Percentiles rank a stretch among this genome's conserved stretches.
These are phyloP conservation scores for Helogale parvula DNA, from an alignment of 2,113 vertebrate species.

Conservation along the genomic window DNA sequence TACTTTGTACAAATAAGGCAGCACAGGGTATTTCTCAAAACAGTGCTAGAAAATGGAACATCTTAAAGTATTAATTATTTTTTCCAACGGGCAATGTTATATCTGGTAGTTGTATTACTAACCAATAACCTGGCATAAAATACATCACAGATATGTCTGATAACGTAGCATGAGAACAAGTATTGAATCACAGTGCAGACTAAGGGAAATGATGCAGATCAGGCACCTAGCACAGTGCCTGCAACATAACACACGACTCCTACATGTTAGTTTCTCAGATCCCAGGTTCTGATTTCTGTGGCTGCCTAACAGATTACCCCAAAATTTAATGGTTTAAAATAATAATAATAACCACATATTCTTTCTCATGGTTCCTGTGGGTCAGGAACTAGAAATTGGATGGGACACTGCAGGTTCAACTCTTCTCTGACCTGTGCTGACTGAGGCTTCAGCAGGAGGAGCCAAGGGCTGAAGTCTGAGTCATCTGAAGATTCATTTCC, in stretches of 20 bases:
- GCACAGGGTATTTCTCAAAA: neutral
- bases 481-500: neutral
- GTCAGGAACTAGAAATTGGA: neutral
- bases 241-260: neutral
- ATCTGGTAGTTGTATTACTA: neutral
- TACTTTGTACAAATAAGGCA: neutral
- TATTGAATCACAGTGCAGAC: neutral
- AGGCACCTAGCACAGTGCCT: neutral
- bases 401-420: neutral
- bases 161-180: constrained; percentile 37
- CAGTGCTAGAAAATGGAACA: neutral
- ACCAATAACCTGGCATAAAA: constrained; percentile 26
- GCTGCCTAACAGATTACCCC: neutral
- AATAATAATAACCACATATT: neutral
- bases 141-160: neutral
- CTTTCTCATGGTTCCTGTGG: neutral
- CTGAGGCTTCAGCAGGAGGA: neutral
- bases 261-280: neutral
- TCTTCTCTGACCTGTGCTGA: neutral
- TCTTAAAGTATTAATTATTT: constrained; percentile 42
- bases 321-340: neutral
- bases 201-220: neutral
- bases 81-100: neutral
- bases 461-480: neutral
- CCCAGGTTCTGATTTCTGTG: neutral